Base-by-base conservation (phyloP, 2,113 vertebrate genomes). In the Elanoides forficatus region DNA sequence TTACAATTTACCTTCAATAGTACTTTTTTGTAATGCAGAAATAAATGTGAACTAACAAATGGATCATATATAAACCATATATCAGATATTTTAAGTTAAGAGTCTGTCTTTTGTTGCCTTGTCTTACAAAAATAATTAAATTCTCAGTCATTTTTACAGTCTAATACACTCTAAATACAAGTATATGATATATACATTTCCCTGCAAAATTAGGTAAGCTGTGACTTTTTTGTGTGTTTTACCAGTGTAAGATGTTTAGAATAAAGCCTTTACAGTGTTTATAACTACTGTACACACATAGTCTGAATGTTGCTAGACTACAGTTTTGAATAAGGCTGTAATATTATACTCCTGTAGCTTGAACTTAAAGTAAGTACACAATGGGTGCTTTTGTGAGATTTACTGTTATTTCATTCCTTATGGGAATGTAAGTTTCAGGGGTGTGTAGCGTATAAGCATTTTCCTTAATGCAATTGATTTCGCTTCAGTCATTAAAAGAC, bases 361-460 rank as follows among this genome's bases (percentile, higher is more conserved):
- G 81, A 95, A 86, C 70, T 84, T 86, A 86, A 89, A 93, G 86
- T 65, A 76, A 96, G 84, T 74, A 79, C 87, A 94, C 90, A 96
- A 66, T 89, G 96, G 73, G 36, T 95, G 84, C 81, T 91, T 79
- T 91, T 93, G 94, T 96, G 95, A 96, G 93, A 95, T 93, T 93
- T 94, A 91, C 81, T 97, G 62, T 86, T 94, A 93, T 94, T 97
- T 93, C 63, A 86, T 86, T 92, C 94, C 45, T 70, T 94, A 50
- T 52, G 88, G 81, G 32, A 88, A 36, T 83, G 73, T 53, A 42
- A 66, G 38, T 92, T 94, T 67, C 91, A 95, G 83, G 90, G 53
- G 50, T 56, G 38, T 53, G 76, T 80, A 71, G n/a, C 55, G 47
- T 62, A 79, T 26, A 80, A 90, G 78, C 59, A 5, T 89, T 96